phyloP scores from a whole-genome alignment of 64 coral and sea anemone genomes.

The Dendronephthya gigantea region DNA sequence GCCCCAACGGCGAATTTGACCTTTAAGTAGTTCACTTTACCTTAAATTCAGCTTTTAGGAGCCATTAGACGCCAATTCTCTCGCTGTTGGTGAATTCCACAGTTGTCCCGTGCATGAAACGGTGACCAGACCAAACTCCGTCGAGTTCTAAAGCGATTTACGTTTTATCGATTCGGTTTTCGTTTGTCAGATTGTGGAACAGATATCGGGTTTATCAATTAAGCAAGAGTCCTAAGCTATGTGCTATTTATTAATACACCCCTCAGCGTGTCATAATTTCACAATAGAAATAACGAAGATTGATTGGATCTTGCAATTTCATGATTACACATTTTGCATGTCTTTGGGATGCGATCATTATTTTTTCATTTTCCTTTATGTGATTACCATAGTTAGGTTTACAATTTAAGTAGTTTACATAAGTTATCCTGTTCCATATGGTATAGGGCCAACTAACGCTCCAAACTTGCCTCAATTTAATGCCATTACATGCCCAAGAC shows the following conservation, averaged over 20 bases:
- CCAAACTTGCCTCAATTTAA: too few species aligned
- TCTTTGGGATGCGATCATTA: too few species aligned
- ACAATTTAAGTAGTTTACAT: neutral
- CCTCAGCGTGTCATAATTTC: neutral
- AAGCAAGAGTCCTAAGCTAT: neutral
- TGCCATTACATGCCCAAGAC: too few species aligned
- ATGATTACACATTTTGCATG: neutral
- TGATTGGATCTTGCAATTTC: neutral
- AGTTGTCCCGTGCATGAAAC: neutral
- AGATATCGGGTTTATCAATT: neutral
- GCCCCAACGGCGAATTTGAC: neutral
- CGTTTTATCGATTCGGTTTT: neutral
- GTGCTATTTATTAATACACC: neutral
- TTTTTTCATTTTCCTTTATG: neutral
- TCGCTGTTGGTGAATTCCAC: neutral
- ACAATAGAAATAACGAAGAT: neutral
- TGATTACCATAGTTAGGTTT: neutral
- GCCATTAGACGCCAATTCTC: neutral
- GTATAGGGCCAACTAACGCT: neutral
- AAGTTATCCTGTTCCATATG: too few species aligned
- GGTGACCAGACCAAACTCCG: neutral
- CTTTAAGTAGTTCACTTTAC: neutral
- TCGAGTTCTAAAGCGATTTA: neutral
- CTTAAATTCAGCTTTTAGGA: neutral
- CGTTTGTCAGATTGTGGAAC: neutral